Conservation (phyloP, 2,888 invertebrate genomes). For the Euspilapteryx auroguttella region DNA sequence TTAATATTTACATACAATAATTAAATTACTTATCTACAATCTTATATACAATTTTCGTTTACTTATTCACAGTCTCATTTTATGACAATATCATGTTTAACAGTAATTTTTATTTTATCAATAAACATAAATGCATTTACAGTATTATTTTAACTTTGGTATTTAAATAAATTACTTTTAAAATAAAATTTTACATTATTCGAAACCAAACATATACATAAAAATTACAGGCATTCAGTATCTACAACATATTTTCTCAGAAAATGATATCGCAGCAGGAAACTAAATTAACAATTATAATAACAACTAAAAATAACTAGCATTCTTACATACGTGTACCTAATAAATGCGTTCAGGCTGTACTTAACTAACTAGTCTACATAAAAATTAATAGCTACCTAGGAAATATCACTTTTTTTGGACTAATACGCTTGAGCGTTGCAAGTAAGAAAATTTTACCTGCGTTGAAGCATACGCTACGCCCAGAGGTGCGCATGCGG, state of each 20-base stretch:
- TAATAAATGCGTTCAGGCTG: slow-evolving; percentile 32
- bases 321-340: slow-evolving; percentile 10
- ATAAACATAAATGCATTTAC: slow-evolving; percentile 45
- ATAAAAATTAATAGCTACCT: slow-evolving; percentile 38
- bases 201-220: slow-evolving; percentile 13
- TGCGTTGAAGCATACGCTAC: slow-evolving; percentile 74
- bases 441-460: slow-evolving; percentile 54
- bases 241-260: slow-evolving; percentile 13
- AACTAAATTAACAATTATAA: slow-evolving; percentile 18
- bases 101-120: slow-evolving; percentile 23
- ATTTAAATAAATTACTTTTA: slow-evolving; percentile 29
- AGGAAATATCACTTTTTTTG: slow-evolving; percentile 49
- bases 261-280: slow-evolving; percentile 43
- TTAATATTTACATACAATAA: slow-evolving; percentile 28
- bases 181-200: slow-evolving; percentile 10
- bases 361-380: slow-evolving; percentile 34
- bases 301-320: slow-evolving; percentile 3
- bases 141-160: slow-evolving; percentile 51
- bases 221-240: slow-evolving; percentile 28
- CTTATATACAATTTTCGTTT: slow-evolving; percentile 30
- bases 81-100: slow-evolving; percentile 15
- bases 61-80: slow-evolving; percentile 44
- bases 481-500: slow-evolving; percentile 76
- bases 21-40: slow-evolving; percentile 6
- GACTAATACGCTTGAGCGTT: slow-evolving; percentile 60